Base-by-base conservation (phyloP, 2,113 vertebrate species). In the Phalacrocorax pelagicus region DNA sequence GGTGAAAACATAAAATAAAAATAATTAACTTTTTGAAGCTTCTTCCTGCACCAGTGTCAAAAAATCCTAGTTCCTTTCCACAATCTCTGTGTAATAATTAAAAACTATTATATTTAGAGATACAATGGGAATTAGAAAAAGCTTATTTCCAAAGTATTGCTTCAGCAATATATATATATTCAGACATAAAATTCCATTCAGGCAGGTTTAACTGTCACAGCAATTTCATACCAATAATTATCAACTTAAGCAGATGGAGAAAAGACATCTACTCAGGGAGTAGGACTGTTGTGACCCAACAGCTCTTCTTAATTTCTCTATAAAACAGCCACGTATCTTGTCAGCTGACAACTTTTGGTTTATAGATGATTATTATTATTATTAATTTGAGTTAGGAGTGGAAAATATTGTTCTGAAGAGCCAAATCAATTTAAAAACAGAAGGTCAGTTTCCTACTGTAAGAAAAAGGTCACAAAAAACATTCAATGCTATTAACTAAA, bases 131-230 rank as follows among this genome's bases (percentile, higher is more conserved):
- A 94, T 94, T 94, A 95, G 94, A 96, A 96, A 96, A 96, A 87
- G 65, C 81, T 92, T 70, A 82, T 85, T 96, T 94, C 26, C 74
- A 72, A 82, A 73, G 32, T 89, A 88, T 75, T 86, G 82, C 62
- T 95, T 83, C 96, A 92, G 95, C 82, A 93, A 89, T 51, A 96
- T 92, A 95, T 84, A 94, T 78, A 97, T 93, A 97, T 96, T 96
- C 84, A 83, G 81, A 94, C 73, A 92, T 34, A 95, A 24, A 96
- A 74, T 72, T 94, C 81, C 92, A 94, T 97, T 84, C 85, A 86
- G 96, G 95, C 91, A 96, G 74, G 88, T 92, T 94, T 97, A 72
- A 92, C 94, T 69, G 85, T 86, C 94, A 73, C 78, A 92, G 87
- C 92, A 96, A 97, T 77, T 95, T 96, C 90, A 95, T 80, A 95